Evolutionary conservation across 2,888 invertebrate genomes (phyloP), one percentile per base, ranked within the genome.

Genomic region (Plusia festucae): DNA sequence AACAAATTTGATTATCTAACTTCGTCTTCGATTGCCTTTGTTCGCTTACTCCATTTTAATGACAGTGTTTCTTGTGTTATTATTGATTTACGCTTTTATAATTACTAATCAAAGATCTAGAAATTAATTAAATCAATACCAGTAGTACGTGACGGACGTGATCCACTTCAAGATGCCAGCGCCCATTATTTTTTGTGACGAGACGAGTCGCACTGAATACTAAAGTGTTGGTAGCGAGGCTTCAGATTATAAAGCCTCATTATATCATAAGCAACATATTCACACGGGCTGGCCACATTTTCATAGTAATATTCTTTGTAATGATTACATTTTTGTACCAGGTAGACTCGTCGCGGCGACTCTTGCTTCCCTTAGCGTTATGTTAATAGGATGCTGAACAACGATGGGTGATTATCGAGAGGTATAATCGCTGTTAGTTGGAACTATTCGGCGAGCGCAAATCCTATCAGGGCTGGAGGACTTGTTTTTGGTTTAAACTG

Each of bases 301-400:
- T 75, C 65, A 73, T 70, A 70, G 65, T 60, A 55, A 62, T 76
- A 70, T 77, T 68, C 75, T 70, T 58, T 65, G 79, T 77, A 79
- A 73, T 70, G 56, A 71, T 77, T 74, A 76, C 64, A 78, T 73
- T 79, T 79, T 76, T 80, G 84, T 82, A 76, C 63, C 60, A 59
- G 67, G 15, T 46, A 59, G 69, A 73, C 76, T 52, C 32, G 78
- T 67, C 60, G 59, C 81, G 74, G 76, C 57, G 52, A 13, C 70
- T 77, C 52, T 66, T 57, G 24, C 63, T 65, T 30, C 34, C 81
- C 77, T 69, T 78, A 77, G 55, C 57, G 73, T 70, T 78, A 82
- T 76, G 82, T 73, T 79, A 82, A 81, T 81, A 78, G 67, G 78
- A 74, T 69, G 72, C 64, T 53, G 64, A 68, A 74, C 76, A 70